These are phyloP conservation scores for Julus scanicus DNA, from an alignment of 2,888 invertebrate species.

Conservation along the genomic window DNA sequence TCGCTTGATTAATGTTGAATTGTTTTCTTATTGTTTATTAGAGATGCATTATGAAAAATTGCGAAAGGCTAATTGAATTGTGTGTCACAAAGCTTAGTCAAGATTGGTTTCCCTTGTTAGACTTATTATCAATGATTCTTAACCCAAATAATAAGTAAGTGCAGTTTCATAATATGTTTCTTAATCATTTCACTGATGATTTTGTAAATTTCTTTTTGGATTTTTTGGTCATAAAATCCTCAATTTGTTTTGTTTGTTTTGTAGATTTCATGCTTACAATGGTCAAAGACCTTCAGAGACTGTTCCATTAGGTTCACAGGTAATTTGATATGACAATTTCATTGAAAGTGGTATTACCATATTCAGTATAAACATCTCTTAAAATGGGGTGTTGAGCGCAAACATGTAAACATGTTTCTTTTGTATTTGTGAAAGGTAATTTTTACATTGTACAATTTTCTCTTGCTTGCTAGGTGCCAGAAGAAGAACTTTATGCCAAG, in stretches of 20 bases:
- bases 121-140: slow-evolving; percentile 91
- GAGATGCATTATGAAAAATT: slow-evolving; percentile 91
- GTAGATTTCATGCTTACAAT: slow-evolving; percentile 87
- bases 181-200: neutral
- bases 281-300: slow-evolving; percentile 80
- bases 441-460: neutral
- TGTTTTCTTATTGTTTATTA: slow-evolving; percentile 59
- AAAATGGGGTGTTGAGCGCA: too few species aligned
- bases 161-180: neutral
- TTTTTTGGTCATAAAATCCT: neutral
- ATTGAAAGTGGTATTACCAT: neutral
- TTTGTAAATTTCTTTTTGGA: neutral
- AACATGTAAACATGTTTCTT: too few species aligned
- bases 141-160: slow-evolving; percentile 94
- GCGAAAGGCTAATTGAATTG: slow-evolving; percentile 89
- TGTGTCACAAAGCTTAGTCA: slow-evolving; percentile 89
- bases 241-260: slow-evolving; percentile 59
- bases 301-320: slow-evolving; percentile 72
- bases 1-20: slow-evolving; percentile 71
- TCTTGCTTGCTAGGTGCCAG: slow-evolving; percentile 65
- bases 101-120: slow-evolving; percentile 91
- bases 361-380: neutral
- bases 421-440: too few species aligned
- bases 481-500: slow-evolving; percentile 79
- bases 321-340: slow-evolving; percentile 61